Evolutionary conservation across 2,888 invertebrate species (phyloP).

Genomic region (Trichopoda pennipes): DNA sequence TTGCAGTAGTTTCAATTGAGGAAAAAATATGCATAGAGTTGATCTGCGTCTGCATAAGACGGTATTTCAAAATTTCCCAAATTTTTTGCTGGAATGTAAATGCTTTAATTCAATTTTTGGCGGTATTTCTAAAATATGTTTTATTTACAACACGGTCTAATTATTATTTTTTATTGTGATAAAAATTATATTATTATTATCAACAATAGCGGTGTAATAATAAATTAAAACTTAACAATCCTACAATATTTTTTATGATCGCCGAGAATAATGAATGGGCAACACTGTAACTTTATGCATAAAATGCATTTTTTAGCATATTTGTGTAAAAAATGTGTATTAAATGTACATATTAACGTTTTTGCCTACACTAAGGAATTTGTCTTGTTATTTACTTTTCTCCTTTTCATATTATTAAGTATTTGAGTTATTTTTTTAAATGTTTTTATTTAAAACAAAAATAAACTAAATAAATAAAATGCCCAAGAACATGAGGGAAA

Average conservation of each 20-base stretch:
- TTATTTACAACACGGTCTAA: too few species aligned
- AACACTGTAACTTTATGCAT: conserved; percentile 31
- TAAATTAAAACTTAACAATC: not conserved
- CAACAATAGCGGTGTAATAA: too few species aligned
- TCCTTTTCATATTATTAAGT: not conserved
- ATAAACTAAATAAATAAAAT: conserved; percentile 10
- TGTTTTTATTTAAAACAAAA: not conserved
- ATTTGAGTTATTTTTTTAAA: not conserved
- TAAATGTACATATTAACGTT: conserved; percentile 38
- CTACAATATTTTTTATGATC: not conserved
- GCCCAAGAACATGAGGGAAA: conserved; percentile 35
- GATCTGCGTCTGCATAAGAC: too few species aligned
- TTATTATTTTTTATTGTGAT: too few species aligned
- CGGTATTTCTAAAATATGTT: too few species aligned
- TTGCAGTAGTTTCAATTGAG: too few species aligned
- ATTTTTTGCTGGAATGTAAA: too few species aligned
- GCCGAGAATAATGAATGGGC: conserved; percentile 1
- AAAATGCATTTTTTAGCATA: conserved; percentile 56
- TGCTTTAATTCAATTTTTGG: too few species aligned
- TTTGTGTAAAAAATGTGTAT: conserved; percentile 42
- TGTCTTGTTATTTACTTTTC: not conserved
- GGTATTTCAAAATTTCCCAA: too few species aligned
- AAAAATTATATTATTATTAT: too few species aligned
- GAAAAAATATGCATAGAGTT: too few species aligned
- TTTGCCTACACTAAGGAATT: not conserved